Conservation (phyloP, 2,113 vertebrate genomes). For the Epinephelus moara region DNA sequence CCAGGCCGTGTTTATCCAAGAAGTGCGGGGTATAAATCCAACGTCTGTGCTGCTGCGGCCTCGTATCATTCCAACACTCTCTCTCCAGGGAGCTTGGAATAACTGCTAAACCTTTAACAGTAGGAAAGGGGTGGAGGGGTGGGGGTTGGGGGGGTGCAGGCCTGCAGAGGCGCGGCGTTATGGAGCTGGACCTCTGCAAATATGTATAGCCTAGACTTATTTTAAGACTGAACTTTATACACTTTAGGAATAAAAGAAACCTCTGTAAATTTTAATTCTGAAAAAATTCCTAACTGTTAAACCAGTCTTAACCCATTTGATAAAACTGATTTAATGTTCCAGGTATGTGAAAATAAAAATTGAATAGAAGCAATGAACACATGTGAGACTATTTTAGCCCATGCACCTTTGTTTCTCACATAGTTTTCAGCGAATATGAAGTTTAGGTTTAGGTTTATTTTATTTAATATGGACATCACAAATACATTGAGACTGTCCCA, state of each 20-base stretch:
- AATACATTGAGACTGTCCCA: too few relatives aligned
- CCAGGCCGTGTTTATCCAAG: conserved; percentile 81
- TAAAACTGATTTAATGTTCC: background rate
- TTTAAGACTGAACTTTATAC: background rate
- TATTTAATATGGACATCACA: too few relatives aligned
- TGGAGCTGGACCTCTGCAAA: background rate
- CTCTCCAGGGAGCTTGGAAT: conserved; percentile 81
- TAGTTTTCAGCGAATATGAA: background rate
- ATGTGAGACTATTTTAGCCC: background rate
- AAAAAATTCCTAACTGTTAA: background rate
- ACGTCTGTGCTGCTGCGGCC: conserved; percentile 75
- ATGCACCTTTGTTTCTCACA: too few relatives aligned
- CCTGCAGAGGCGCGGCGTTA: conserved; percentile 16
- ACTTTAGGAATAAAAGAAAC: background rate
- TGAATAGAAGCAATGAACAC: too few relatives aligned
- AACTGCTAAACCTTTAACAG: conserved; percentile 82
- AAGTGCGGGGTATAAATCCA: conserved; percentile 75
- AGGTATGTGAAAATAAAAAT: background rate
- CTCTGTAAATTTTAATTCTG: background rate
- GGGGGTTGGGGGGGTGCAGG: conserved; percentile 1
- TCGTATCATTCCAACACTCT: conserved; percentile 75
- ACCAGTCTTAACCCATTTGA: background rate
- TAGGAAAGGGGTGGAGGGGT: conserved; percentile 14
- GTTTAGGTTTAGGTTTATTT: too few relatives aligned
- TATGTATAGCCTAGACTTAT: background rate